phyloP scores from a whole-genome alignment of 2,113 vertebrate genomes.

The Atlantisia rogersi region DNA sequence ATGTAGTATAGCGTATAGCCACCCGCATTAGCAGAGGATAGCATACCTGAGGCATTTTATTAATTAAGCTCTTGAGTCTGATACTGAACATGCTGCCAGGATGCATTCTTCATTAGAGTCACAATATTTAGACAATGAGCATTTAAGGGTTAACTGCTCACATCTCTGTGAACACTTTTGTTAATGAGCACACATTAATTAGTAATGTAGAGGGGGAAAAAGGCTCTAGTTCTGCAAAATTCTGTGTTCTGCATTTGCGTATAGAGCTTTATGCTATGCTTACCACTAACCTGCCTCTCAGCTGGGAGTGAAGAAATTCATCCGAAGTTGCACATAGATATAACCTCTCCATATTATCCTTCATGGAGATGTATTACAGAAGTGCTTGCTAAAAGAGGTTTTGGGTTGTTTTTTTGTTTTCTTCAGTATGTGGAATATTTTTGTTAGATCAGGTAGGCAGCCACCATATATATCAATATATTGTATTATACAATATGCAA shows the following conservation, averaged over 20 bases:
- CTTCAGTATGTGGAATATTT: not conserved
- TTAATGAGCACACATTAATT: not conserved
- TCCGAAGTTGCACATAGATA: not conserved
- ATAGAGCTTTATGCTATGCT: not conserved
- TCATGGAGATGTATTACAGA: not conserved
- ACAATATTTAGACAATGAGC: not conserved
- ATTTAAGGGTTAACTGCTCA: not conserved
- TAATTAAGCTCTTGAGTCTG: not conserved
- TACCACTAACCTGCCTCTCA: not conserved
- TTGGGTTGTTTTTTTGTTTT: not conserved
- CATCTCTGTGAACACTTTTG: not conserved
- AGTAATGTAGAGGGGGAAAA: not conserved
- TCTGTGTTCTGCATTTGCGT: fast-evolving
- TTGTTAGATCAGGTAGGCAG: not conserved
- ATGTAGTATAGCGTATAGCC: not conserved
- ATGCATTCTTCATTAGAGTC: not conserved
- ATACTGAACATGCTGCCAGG: not conserved
- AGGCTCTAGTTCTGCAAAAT: not conserved
- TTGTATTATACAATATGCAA: not conserved
- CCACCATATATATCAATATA: not conserved
- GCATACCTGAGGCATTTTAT: not conserved
- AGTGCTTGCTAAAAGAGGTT: not conserved
- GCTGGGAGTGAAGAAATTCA: not conserved
- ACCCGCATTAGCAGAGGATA: not conserved
- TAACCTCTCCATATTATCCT: not conserved